Conservation (phyloP, 2,888 invertebrate genomes). For the Parelbella ahira region DNA sequence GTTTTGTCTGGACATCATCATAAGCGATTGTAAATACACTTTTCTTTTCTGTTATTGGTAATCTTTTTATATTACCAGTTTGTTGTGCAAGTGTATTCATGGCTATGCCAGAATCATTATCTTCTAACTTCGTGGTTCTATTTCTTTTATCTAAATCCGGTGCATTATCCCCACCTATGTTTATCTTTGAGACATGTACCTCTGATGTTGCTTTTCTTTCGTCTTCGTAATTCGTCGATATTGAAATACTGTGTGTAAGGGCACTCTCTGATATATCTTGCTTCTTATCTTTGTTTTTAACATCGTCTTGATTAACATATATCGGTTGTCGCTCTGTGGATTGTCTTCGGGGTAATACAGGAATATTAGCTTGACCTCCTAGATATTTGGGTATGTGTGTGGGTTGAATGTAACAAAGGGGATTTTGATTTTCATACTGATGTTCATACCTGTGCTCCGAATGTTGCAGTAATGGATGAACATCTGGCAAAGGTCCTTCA, state of each 20-base stretch:
- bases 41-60: constrained; percentile 91
- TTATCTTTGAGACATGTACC: constrained; percentile 80
- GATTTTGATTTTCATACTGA: constrained; percentile 78
- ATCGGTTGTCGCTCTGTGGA: constrained; percentile 66
- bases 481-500: constrained; percentile 67
- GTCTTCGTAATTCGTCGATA: constrained; percentile 67
- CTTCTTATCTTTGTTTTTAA: constrained; percentile 49
- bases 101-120: constrained; percentile 90
- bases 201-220: constrained; percentile 62
- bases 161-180: constrained; percentile 62
- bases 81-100: constrained; percentile 82
- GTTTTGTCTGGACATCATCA: constrained; percentile 92
- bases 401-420: constrained; percentile 76
- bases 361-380: constrained; percentile 75
- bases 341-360: constrained; percentile 52
- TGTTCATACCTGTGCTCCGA: constrained; percentile 89
- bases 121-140: constrained; percentile 71
- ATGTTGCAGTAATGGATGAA: constrained; percentile 87
- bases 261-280: constrained; percentile 66
- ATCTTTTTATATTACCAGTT: constrained; percentile 80
- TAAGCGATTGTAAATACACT: constrained; percentile 96
- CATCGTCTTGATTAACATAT: constrained; percentile 72
- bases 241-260: constrained; percentile 66
- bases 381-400: constrained; percentile 83
- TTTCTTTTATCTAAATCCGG: constrained; percentile 45